A percentile compares a stretch with the other conserved stretches of the same genome.
Evolutionary conservation across 1,140 invertebrate species (phyloP).

Genomic region (Dreissena rostriformis): DNA sequence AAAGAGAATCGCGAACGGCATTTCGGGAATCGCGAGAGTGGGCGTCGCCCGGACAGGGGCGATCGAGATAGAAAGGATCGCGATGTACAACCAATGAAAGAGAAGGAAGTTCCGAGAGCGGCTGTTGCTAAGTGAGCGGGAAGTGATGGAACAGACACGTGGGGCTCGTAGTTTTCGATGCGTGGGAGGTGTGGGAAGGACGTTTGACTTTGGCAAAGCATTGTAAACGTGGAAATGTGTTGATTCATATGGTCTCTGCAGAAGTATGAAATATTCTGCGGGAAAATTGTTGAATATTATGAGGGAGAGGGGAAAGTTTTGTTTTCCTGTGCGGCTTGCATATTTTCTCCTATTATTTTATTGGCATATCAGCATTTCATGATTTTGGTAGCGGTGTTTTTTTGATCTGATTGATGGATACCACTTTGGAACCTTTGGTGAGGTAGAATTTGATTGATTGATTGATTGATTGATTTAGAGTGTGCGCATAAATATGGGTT

Average conservation of each 20-base stretch:
- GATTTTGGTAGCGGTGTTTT: too few relatives aligned
- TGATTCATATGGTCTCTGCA: not conserved
- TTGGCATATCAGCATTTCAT: slow-evolving; percentile 47
- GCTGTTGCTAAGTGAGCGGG: slow-evolving; percentile 21
- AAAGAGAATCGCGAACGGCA: slow-evolving; percentile 73
- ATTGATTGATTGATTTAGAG: not conserved
- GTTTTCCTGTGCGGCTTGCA: not conserved
- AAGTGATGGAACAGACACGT: not conserved
- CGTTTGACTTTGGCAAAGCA: not conserved
- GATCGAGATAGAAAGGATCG: slow-evolving; percentile 17
- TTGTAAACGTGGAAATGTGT: not conserved
- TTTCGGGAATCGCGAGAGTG: slow-evolving; percentile 14
- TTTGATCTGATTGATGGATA: too few relatives aligned
- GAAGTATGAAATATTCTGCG: not conserved
- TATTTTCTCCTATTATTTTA: not conserved
- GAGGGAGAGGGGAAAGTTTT: not conserved
- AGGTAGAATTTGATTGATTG: not conserved
- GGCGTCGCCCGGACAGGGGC: slow-evolving; percentile 21
- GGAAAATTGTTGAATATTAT: not conserved
- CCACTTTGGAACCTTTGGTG: too few relatives aligned
- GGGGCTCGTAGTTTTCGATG: not conserved
- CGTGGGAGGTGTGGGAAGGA: not conserved
- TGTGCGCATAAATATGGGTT: not conserved
- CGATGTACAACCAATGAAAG: slow-evolving; percentile 24
- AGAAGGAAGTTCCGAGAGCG: slow-evolving; percentile 4